A percentile compares a stretch with the other conserved stretches of the same genome.
These are phyloP conservation scores for Plecturocebus donacophilus DNA, from an alignment of 2,113 vertebrate species.

Conservation along the genomic window DNA sequence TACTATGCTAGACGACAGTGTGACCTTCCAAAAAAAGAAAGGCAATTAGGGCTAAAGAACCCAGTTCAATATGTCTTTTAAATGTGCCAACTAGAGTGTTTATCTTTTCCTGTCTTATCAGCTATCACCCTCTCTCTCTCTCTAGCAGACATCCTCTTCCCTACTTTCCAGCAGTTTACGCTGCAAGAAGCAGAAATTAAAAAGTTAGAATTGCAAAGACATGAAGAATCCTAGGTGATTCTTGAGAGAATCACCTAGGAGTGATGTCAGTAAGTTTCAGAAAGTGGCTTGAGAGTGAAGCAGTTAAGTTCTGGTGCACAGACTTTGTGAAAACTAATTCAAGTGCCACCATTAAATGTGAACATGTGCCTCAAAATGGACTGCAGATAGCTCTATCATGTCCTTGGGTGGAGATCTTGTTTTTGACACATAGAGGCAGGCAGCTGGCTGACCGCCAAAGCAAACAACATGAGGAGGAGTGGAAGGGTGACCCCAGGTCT, in stretches of 20 bases:
- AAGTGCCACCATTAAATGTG: background rate
- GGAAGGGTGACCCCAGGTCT: constrained; percentile 17
- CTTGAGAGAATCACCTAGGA: background rate
- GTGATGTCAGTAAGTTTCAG: background rate
- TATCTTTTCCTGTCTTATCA: background rate
- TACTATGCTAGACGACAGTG: background rate
- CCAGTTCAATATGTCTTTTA: background rate
- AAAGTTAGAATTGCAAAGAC: background rate
- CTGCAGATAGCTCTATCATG: background rate
- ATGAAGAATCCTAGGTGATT: background rate
- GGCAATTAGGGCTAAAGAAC: background rate
- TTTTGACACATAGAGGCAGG: constrained; percentile 27
- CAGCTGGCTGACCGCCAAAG: background rate
- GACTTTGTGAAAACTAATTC: background rate
- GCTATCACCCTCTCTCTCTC: background rate
- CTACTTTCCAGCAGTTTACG: background rate
- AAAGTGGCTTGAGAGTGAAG: background rate
- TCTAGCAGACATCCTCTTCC: background rate
- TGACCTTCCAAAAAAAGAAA: background rate
- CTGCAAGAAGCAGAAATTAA: background rate
- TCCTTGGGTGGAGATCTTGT: background rate
- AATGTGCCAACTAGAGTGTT: background rate
- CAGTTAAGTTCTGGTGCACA: background rate
- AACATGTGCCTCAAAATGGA: background rate
- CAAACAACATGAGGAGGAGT: background rate